These are phyloP conservation scores for Capreolus pygargus DNA, from an alignment of 2,113 vertebrate species.

Conservation along the genomic window DNA sequence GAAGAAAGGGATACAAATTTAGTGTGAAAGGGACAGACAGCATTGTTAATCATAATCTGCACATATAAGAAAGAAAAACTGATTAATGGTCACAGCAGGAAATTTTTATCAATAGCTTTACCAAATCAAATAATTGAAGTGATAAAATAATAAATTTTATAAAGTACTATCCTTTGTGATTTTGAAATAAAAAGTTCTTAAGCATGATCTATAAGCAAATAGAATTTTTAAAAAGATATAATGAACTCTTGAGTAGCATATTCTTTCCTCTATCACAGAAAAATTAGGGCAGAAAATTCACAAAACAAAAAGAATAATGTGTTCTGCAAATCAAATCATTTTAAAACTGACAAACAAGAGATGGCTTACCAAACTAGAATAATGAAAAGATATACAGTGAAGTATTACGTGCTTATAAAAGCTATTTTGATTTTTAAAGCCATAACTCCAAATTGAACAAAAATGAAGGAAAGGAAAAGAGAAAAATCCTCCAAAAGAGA, in stretches of 20 bases:
- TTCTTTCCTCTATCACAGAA: neutral
- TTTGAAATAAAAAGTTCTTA: conserved; percentile 14
- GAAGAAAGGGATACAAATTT: neutral
- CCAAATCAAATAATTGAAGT: neutral
- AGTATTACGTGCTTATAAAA: neutral
- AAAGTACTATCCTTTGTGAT: neutral
- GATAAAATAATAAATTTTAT: neutral
- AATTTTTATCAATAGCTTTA: conserved; percentile 29
- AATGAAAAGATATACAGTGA: neutral
- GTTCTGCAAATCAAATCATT: neutral
- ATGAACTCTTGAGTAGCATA: too few relatives aligned
- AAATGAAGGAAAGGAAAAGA: neutral
- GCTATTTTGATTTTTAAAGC: neutral
- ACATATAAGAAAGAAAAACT: neutral
- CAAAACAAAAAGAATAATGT: neutral
- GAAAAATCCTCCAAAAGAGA: neutral
- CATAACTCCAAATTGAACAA: neutral
- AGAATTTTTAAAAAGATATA: neutral
- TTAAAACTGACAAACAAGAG: neutral
- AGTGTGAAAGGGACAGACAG: neutral
- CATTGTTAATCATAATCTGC: neutral
- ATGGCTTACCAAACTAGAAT: neutral
- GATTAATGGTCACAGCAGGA: neutral
- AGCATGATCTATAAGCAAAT: neutral
- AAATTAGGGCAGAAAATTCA: neutral